Evolutionary conservation across 2,113 vertebrate genomes (phyloP).

Genomic region (Sapayoa aenigma): DNA sequence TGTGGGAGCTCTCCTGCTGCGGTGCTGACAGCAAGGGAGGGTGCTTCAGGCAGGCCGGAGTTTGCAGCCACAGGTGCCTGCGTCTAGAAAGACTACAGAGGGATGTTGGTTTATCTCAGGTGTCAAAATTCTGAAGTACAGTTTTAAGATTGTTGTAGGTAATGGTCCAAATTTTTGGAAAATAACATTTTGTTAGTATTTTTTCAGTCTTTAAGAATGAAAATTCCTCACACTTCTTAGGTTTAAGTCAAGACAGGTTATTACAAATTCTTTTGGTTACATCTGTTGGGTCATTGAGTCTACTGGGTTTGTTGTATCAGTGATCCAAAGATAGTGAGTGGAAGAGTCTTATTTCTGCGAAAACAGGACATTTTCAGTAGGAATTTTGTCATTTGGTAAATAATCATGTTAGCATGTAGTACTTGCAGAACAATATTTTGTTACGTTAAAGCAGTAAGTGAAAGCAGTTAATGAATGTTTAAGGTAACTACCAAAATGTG

Average conservation of each 20-base stretch:
- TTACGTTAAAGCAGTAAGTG: background rate
- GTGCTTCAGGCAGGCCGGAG: fast-evolving
- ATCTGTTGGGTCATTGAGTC: background rate
- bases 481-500: background rate
- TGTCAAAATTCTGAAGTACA: background rate
- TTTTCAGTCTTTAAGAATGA: background rate
- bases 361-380: background rate
- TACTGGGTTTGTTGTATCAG: background rate
- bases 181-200: background rate
- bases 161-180: background rate
- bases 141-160: background rate
- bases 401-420: background rate
- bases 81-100: background rate
- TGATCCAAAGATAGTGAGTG: background rate
- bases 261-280: background rate
- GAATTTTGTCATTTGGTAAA: background rate
- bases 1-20: fast-evolving
- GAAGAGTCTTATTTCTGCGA: background rate
- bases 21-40: background rate
- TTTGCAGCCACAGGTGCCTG: background rate
- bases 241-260: background rate
- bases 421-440: background rate
- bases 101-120: background rate
- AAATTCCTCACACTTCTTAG: background rate
- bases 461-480: background rate